A percentile compares a stretch with the other conserved stretches of the same genome.
Evolutionary conservation across 2,888 invertebrate genomes (phyloP).

Genomic region (Callyntrura sp.): DNA sequence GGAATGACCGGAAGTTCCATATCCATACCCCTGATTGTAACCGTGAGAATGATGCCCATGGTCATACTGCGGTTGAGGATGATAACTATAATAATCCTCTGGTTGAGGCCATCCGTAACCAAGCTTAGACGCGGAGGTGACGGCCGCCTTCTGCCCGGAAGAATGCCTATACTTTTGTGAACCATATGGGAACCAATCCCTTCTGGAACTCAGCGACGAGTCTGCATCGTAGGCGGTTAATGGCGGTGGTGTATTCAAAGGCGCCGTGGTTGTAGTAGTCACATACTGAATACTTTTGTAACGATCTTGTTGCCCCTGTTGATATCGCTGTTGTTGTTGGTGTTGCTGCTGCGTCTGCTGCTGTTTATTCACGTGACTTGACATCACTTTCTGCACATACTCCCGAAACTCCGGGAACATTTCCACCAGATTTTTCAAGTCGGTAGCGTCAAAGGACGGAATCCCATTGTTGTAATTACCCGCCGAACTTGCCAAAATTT

Average conservation of each 20-base stretch:
- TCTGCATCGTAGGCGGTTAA: background rate
- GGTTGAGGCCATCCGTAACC: slow-evolving; percentile 4
- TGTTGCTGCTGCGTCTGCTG: background rate
- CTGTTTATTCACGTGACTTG: slow-evolving; percentile 50
- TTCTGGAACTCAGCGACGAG: slow-evolving; percentile 22
- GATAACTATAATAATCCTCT: background rate
- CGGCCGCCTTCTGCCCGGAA: background rate
- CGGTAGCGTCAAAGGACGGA: slow-evolving; percentile 59
- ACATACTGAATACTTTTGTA: too few species aligned
- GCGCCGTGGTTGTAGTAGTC: too few species aligned
- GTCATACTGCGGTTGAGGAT: slow-evolving; percentile 41
- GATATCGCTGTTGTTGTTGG: background rate
- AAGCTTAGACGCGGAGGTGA: slow-evolving; percentile 1
- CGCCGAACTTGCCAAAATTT: background rate
- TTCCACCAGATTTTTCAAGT: slow-evolving; percentile 71
- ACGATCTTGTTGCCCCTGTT: too few species aligned
- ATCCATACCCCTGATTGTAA: slow-evolving; percentile 40
- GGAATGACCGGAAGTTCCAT: slow-evolving; percentile 11
- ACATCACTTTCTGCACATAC: slow-evolving; percentile 54
- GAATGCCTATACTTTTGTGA: background rate
- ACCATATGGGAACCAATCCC: background rate
- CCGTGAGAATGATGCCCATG: too few species aligned
- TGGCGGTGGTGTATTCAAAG: background rate
- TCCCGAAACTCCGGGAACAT: slow-evolving; percentile 73
- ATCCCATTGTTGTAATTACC: slow-evolving; percentile 25